Evolutionary conservation across 2,888 invertebrate species (phyloP).

Genomic region (Lymantria dispar): DNA sequence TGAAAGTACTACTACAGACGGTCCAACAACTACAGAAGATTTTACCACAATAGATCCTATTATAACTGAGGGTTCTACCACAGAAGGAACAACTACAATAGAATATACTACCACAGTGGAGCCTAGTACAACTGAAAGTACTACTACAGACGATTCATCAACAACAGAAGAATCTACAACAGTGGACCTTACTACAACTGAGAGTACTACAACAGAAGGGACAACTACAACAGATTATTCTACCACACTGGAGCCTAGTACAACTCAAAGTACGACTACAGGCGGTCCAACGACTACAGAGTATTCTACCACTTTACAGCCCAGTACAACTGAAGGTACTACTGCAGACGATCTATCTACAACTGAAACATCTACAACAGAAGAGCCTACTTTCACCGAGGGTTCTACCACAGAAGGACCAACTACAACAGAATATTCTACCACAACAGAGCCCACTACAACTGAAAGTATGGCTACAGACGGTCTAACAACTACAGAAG

Average conservation of each 20-base stretch:
- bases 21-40: background rate
- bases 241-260: background rate
- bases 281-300: background rate
- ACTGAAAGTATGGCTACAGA: background rate
- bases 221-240: background rate
- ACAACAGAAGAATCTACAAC: constrained; percentile 1
- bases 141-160: background rate
- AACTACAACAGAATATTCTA: background rate
- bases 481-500: background rate
- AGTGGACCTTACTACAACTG: background rate
- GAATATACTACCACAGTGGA: background rate
- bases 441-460: background rate
- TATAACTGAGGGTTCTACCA: background rate
- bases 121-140: background rate
- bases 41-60: background rate
- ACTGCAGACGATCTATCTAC: background rate
- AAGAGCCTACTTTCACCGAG: background rate
- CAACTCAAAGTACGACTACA: background rate
- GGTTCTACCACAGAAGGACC: background rate
- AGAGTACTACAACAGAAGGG: background rate
- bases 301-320: background rate
- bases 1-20: background rate
- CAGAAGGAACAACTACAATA: background rate
- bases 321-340: background rate
- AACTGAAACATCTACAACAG: constrained; percentile 1